Evolutionary conservation across 2,888 invertebrate species (phyloP).

Genomic region (Cancer borealis): DNA sequence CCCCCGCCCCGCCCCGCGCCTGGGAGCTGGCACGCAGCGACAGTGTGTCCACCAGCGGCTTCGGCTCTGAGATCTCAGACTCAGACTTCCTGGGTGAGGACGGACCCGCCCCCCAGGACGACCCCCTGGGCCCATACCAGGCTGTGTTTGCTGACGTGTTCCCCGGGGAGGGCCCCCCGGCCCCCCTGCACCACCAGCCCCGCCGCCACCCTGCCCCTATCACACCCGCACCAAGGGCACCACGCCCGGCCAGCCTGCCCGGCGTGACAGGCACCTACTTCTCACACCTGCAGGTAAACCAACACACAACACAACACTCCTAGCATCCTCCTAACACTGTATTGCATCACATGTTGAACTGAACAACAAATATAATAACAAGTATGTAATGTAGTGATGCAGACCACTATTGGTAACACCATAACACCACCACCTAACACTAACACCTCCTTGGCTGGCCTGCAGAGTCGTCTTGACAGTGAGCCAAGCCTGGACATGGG

Average conservation of each 20-base stretch:
- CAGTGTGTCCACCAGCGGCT: conserved; percentile 79
- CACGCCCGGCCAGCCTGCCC: conserved; percentile 77
- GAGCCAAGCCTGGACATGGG: conserved; percentile 73
- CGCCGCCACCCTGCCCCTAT: conserved; percentile 50
- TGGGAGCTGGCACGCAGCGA: conserved; percentile 78
- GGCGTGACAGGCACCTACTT: conserved; percentile 77
- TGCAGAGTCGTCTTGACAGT: neutral
- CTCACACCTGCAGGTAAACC: conserved; percentile 67
- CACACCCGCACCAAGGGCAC: conserved; percentile 72
- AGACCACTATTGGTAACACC: too few species aligned
- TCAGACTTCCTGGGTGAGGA: conserved; percentile 75
- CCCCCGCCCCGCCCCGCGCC: conserved; percentile 71
- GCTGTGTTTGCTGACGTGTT: conserved; percentile 77
- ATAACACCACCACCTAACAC: neutral
- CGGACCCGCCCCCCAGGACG: conserved; percentile 70
- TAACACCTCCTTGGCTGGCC: too few species aligned
- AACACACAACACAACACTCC: neutral
- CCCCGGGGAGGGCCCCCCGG: conserved; percentile 67
- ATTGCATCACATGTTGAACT: too few species aligned
- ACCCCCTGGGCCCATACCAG: conserved; percentile 76
- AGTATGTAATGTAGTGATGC: too few species aligned
- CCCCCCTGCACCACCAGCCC: conserved; percentile 8
- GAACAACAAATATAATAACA: too few species aligned
- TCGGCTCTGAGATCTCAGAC: conserved; percentile 79
- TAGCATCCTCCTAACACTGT: neutral